These are phyloP conservation scores for Chondrilla cf. caribensis DNA, from an alignment of 37 sponge, comb jelly and placozoan genomes.

Conservation along the genomic window DNA sequence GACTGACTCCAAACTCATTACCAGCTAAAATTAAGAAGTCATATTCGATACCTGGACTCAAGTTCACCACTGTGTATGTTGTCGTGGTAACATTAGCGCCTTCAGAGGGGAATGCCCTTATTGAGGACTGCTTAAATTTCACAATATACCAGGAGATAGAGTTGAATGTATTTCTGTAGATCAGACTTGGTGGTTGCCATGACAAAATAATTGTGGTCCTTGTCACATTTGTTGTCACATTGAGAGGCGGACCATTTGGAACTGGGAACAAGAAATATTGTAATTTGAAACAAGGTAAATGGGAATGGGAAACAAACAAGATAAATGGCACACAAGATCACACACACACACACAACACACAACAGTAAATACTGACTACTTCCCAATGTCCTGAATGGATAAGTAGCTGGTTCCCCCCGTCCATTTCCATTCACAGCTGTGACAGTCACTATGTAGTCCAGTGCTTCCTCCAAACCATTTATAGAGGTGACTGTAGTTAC, in stretches of 20 bases:
- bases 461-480: neutral
- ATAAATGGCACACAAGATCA: too few relatives aligned
- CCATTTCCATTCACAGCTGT: neutral
- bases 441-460: neutral
- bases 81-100: neutral
- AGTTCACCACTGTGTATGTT: neutral
- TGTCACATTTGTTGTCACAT: neutral
- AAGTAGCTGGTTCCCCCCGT: neutral
- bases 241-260: slow-evolving; percentile 3
- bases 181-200: neutral
- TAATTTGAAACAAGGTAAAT: neutral
- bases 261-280: neutral
- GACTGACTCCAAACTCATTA: slow-evolving; percentile 4
- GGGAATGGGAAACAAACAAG: neutral
- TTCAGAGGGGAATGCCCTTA: neutral
- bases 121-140: neutral
- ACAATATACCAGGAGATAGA: neutral
- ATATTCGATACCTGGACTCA: neutral
- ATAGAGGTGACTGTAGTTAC: neutral
- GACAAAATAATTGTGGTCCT: neutral
- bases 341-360: too few relatives aligned
- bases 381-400: neutral
- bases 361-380: neutral
- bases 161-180: neutral
- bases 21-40: neutral